These are phyloP conservation scores for Anarrhichthys ocellatus DNA, from an alignment of 2,113 vertebrate genomes.

Conservation along the genomic window DNA sequence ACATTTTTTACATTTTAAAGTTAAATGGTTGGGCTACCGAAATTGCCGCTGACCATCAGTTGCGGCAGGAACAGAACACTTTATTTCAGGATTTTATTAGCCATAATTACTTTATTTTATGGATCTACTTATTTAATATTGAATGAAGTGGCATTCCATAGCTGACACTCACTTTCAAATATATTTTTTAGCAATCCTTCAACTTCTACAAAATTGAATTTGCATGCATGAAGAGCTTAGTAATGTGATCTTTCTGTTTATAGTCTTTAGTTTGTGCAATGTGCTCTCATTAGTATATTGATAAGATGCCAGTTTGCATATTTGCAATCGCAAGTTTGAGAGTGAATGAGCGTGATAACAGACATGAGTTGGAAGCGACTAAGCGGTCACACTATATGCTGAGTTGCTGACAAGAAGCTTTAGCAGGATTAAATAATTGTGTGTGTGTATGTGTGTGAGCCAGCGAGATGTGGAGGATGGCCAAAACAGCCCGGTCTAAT, in stretches of 20 bases:
- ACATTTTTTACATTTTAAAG: too few species aligned
- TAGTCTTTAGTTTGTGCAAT: slow-evolving; percentile 9
- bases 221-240: background rate
- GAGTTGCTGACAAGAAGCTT: slow-evolving; percentile 60
- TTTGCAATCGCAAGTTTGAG: slow-evolving; percentile 8
- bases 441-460: background rate
- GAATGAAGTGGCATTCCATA: too few species aligned
- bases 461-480: slow-evolving; percentile 23
- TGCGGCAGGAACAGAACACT: background rate
- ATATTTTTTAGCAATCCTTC: background rate
- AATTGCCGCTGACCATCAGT: too few species aligned
- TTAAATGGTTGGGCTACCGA: background rate
- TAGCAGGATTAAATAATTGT: slow-evolving; percentile 39
- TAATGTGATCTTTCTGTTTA: slow-evolving; percentile 10
- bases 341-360: slow-evolving; percentile 35
- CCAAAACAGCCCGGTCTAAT: slow-evolving; percentile 55
- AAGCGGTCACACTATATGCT: slow-evolving; percentile 37
- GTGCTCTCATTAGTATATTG: slow-evolving; percentile 31
- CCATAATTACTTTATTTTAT: background rate
- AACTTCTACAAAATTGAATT: background rate
- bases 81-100: background rate
- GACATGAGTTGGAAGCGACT: slow-evolving; percentile 41
- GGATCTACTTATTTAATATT: background rate
- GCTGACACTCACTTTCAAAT: background rate
- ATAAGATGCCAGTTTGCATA: slow-evolving; percentile 25